Evolutionary conservation across 2,888 invertebrate species (phyloP).

Genomic region (Osmoderma eremita): DNA sequence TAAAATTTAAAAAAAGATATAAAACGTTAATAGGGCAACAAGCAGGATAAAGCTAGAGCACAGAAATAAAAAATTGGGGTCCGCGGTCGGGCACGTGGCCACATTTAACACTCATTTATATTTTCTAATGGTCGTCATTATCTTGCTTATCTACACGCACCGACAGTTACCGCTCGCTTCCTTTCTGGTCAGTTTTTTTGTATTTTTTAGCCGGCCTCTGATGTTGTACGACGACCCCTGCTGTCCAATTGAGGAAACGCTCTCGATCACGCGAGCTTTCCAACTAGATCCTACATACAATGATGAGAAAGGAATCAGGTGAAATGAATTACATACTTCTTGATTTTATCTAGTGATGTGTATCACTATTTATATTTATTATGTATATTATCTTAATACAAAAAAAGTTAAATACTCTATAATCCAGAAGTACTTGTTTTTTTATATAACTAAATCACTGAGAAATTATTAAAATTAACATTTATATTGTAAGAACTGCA

Average conservation of each 20-base stretch:
- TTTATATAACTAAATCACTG: too few relatives aligned
- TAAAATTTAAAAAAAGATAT: slow-evolving; percentile 12
- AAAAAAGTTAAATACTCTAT: too few relatives aligned
- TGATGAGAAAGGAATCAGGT: too few relatives aligned
- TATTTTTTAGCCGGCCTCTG: slow-evolving; percentile 1
- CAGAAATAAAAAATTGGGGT: slow-evolving; percentile 14
- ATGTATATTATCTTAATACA: too few relatives aligned
- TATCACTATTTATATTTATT: too few relatives aligned
- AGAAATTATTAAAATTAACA: too few relatives aligned
- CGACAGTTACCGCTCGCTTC: slow-evolving; percentile 31
- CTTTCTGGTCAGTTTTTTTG: slow-evolving; percentile 11
- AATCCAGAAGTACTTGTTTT: too few relatives aligned
- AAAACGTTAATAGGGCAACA: slow-evolving; percentile 18
- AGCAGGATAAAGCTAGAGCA: slow-evolving; percentile 8
- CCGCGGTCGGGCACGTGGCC: slow-evolving; percentile 52
- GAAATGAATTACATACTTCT: too few relatives aligned
- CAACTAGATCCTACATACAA: too few relatives aligned
- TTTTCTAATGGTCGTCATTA: slow-evolving; percentile 52
- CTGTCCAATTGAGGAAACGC: slow-evolving; percentile 1
- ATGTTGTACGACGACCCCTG: slow-evolving; percentile 8
- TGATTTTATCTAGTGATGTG: too few relatives aligned
- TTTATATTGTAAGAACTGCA: too few relatives aligned
- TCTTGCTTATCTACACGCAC: slow-evolving; percentile 42
- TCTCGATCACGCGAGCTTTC: background rate
- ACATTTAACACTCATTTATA: slow-evolving; percentile 59